A percentile compares a stretch with the other conserved stretches of the same genome.
Evolutionary conservation across 1,140 invertebrate genomes (phyloP).

Genomic region (Meloidogyne exigua): DNA sequence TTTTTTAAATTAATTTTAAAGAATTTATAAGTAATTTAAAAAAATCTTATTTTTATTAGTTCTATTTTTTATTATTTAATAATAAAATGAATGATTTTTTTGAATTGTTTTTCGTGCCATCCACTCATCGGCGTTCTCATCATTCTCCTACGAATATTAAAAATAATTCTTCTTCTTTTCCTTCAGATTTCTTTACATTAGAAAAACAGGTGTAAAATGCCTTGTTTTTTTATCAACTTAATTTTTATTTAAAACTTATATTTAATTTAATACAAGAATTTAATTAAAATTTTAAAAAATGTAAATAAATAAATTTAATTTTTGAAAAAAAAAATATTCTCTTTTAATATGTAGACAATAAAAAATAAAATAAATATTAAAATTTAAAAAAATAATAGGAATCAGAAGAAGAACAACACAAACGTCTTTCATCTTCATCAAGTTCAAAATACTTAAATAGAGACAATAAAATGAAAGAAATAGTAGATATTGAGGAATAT

Average conservation of each 20-base stretch:
- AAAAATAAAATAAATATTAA: background rate
- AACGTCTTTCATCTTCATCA: background rate
- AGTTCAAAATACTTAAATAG: background rate
- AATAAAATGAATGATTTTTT: background rate
- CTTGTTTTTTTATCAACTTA: too few species aligned
- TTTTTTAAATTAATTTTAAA: background rate
- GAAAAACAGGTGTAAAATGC: background rate
- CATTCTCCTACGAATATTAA: background rate
- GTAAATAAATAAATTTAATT: background rate
- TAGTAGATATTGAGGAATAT: background rate
- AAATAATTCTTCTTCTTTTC: background rate
- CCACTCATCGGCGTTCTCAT: background rate
- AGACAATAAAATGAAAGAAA: background rate
- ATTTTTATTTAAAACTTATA: background rate
- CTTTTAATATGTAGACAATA: too few species aligned
- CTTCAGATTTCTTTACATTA: background rate
- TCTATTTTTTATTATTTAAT: background rate
- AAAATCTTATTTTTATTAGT: background rate
- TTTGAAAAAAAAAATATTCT: too few species aligned
- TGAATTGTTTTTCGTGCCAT: slow-evolving; percentile 1
- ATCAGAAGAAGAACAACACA: background rate
- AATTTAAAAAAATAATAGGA: background rate
- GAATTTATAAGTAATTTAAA: background rate
- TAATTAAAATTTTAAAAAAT: background rate
- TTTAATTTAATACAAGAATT: too few species aligned